Percentiles rank a stretch among this genome's conserved stretches.
Evolutionary conservation across 2,888 invertebrate species (phyloP).

Genomic region (Sympetrum striolatum): DNA sequence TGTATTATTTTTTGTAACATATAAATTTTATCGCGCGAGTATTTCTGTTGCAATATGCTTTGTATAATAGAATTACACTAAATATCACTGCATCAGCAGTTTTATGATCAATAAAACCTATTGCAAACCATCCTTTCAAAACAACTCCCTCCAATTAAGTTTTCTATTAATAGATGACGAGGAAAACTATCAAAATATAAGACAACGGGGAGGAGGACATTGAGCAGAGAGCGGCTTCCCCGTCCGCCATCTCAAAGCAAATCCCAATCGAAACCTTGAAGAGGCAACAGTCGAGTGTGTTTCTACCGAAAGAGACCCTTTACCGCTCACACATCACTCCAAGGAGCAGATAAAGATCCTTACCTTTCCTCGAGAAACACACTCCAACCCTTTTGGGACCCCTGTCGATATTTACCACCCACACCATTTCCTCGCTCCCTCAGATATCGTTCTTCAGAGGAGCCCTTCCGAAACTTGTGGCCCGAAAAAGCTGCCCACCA

Average conservation of each 20-base stretch:
- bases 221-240: not conserved
- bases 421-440: not conserved
- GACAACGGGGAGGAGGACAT: not conserved
- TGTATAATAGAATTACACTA: too few relatives aligned
- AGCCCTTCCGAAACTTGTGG: not conserved
- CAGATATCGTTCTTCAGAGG: not conserved
- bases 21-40: too few relatives aligned
- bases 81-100: too few relatives aligned
- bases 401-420: not conserved
- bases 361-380: not conserved
- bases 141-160: too few relatives aligned
- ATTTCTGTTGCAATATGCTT: too few relatives aligned
- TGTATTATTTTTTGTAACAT: too few relatives aligned
- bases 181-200: not conserved
- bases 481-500: not conserved
- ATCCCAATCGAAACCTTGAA: not conserved
- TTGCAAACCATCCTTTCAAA: too few relatives aligned
- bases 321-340: not conserved
- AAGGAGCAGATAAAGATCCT: not conserved
- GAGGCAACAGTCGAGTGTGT: not conserved
- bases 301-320: not conserved
- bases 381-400: not conserved
- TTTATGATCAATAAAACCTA: too few relatives aligned
- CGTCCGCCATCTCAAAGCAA: not conserved
- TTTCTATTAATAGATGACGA: too few relatives aligned